Evolutionary conservation across 2,797 vertebrate genomes (phyloP), one percentile per base, ranked within the genome.

Genomic region (Enoplosus armatus): DNA sequence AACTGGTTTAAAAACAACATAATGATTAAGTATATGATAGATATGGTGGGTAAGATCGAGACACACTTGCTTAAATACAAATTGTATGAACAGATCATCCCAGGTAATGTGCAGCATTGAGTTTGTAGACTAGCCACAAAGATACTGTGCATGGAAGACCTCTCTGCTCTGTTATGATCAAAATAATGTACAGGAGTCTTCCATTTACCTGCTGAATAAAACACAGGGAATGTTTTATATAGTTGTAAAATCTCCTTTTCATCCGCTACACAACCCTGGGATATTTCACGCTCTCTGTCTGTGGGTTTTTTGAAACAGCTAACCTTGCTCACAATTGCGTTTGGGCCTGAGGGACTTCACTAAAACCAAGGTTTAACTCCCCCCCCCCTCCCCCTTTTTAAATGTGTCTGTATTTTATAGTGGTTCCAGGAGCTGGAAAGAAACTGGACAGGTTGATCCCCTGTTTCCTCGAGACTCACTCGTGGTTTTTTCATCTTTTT

Each of bases 251-350:
- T 48, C 12, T 56, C 16, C 3, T 48, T 77, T 66, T 64, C 24
- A 54, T 63, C 6, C 0, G 6, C 1, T 27, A 51, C 61, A 55
- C 18, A 33, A 12, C 33, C 1, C 29, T 27, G 50, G n/a, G 67
- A 62, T 48, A 77, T 66, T 82, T 80, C 63, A 72, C 71, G 33
- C 51, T 72, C 24, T 69, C 22, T 66, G 43, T 77, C 55, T 65
- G 29, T 75, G 56, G 55, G 14, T 71, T 50, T 87, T 64, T 53
- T 39, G 37, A 8, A n/a, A 53, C 48, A 73, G 50, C 60, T 73
- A 79, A 84, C 72, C 78, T 90, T 85, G 65, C 43, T 82, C 26
- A 63, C 43, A 71, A 72, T 74, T 65, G 43, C 76, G 56, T 80
- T 70, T 75, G n/a, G 50, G 45, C 79, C 69, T 43, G n/a, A 58